Evolutionary conservation across 2,797 vertebrate species (phyloP).

Genomic region (Sorex maritimensis): DNA sequence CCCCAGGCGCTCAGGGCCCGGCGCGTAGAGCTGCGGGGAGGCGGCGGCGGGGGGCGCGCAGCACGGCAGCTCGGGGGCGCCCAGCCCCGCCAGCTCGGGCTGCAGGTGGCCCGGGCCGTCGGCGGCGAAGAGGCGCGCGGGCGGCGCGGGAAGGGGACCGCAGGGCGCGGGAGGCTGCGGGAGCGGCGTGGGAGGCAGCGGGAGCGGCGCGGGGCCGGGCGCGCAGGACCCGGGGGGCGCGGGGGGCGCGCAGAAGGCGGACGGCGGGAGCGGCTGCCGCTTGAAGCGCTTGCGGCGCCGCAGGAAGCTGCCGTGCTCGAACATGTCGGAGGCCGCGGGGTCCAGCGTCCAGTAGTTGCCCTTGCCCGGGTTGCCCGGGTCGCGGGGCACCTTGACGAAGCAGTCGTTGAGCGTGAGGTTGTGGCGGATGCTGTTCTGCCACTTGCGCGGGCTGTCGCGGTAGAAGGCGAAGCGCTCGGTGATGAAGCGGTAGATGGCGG

Average conservation of each 20-base stretch:
- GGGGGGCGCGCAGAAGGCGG: slow-evolving; percentile 90
- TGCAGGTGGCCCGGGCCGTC: slow-evolving; percentile 96
- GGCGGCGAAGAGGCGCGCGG: slow-evolving; percentile 95
- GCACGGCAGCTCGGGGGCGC: slow-evolving; percentile 85
- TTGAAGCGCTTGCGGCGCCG: slow-evolving; percentile 97
- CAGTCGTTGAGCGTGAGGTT: slow-evolving; percentile 98
- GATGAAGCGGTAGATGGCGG: slow-evolving; percentile 99
- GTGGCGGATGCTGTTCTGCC: slow-evolving; percentile 99
- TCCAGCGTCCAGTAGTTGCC: slow-evolving; percentile 98
- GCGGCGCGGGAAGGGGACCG: slow-evolving; percentile 55
- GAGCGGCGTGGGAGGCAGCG: slow-evolving; percentile 81
- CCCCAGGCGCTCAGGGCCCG: slow-evolving; percentile 91
- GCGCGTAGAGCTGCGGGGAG: slow-evolving; percentile 93
- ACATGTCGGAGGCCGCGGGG: slow-evolving; percentile 98
- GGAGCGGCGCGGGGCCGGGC: slow-evolving; percentile 94
- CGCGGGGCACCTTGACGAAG: slow-evolving; percentile 97
- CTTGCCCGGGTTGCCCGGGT: slow-evolving; percentile 97
- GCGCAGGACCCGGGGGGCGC: slow-evolving; percentile 88
- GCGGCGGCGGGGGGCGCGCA: slow-evolving; percentile 91
- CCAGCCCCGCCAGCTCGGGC: slow-evolving; percentile 85
- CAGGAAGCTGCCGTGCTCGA: slow-evolving; percentile 97
- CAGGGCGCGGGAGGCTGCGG: slow-evolving; percentile 86
- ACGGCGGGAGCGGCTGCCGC: slow-evolving; percentile 91
- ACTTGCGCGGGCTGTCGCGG: slow-evolving; percentile 97
- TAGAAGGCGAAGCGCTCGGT: slow-evolving; percentile 99